phyloP scores from a whole-genome alignment of 92 coral and sea anemone species.

The Bergia puertoricense region DNA sequence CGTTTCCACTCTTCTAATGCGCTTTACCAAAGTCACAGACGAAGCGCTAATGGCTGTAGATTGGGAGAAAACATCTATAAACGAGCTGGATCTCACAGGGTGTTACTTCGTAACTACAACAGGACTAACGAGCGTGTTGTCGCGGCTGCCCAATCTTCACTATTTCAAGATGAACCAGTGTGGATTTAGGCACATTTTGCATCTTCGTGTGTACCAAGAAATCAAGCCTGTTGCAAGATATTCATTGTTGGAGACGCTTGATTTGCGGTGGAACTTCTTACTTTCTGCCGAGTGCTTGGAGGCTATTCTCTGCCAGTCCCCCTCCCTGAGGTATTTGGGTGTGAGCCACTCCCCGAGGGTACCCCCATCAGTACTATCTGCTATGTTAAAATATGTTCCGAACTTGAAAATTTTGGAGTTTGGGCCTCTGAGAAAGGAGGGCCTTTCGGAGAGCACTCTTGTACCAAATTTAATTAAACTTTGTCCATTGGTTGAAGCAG shows the following conservation, averaged over 20 bases:
- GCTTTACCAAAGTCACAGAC: conserved; percentile 93
- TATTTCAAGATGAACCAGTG: conserved; percentile 99
- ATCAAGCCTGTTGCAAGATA: conserved; percentile 80
- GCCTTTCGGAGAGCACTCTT: conserved; percentile 88
- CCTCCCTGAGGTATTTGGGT: conserved; percentile 93
- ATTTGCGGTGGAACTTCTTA: conserved; percentile 95
- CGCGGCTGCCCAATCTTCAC: conserved; percentile 85
- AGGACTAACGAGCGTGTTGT: conserved; percentile 85
- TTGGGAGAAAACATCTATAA: conserved; percentile 85
- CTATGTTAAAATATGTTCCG: conserved; percentile 87
- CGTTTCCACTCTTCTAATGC: conserved; percentile 88
- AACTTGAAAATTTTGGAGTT: conserved; percentile 91
- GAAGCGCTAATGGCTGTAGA: conserved; percentile 85
- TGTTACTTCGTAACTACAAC: conserved; percentile 98
- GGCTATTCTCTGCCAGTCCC: conserved; percentile 91
- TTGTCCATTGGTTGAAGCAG: conserved; percentile 91
- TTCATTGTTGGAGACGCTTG: conserved; percentile 85
- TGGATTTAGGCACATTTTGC: conserved; percentile 95
- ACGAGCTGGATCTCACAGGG: conserved; percentile 97
- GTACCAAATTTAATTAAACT: conserved; percentile 78
- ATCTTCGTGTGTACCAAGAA: conserved; percentile 94
- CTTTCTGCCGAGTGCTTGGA: conserved; percentile 98
- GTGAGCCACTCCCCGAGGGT: conserved; percentile 99
- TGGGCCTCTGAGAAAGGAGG: conserved; percentile 98
- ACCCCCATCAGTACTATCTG: conserved; percentile 93